Base-by-base conservation (phyloP, 2,888 invertebrate genomes). In the Anarsia innoxiella region DNA sequence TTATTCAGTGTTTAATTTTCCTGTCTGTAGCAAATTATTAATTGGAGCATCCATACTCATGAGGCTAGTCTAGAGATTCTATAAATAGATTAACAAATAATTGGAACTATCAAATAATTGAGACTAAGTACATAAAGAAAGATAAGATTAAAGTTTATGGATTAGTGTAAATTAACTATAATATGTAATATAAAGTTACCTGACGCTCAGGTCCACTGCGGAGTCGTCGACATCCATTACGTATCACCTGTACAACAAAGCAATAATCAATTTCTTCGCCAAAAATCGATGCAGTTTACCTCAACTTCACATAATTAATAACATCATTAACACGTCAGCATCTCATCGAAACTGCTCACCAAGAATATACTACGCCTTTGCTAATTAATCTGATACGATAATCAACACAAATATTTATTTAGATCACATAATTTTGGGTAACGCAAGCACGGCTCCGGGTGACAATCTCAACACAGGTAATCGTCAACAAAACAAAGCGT, bases 191-290 rank as follows among this genome's bases (percentile, higher is more conserved):
- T 31, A 38, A 40, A 41, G n/a, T 87, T 84, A 93, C 93, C 92
- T 90, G 67, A 94, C 89, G 80, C 94, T 95, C 60, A 95, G 88
- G 88, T 95, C 95, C 60, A 95, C 94, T 52, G 94, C 94, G 65
- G 90, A 89, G 73, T 95, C 94, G 85, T 94, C 94, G 70, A 93
- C 90, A 79, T 95, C 94, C 94, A 95, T 95, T 86, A 89, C 45
- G 39, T 55, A 56, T 59, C 53, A 46, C 47, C 69, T 67, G 65
- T 41, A 72, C 59, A 48, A 53, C 60, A 35, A 29, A n/a, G 39
- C 14, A 26, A 23, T 13, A 34, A 30, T 53, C 53, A 56, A 43
- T 44, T 31, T 25, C 31, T 41, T 37, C 26, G 32, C 39, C 45
- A 43, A 52, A 59, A 59, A 61, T 59, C 61, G 55, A 67, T 61